Percentiles rank a stretch among this genome's conserved stretches.
phyloP scores from a whole-genome alignment of 2,888 invertebrate genomes.

The Scaptomyza flava region DNA sequence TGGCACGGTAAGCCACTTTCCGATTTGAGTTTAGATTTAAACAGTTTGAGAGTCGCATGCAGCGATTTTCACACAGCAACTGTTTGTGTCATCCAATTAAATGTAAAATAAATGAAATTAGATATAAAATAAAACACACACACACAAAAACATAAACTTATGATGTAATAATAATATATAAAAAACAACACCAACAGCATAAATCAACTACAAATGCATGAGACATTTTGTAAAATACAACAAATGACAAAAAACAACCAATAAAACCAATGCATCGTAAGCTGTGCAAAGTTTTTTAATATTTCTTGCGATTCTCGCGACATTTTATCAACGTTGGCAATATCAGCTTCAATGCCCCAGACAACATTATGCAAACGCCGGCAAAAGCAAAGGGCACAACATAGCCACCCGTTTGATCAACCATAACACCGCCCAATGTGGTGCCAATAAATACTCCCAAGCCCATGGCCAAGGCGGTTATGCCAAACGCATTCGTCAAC shows the following conservation, averaged over 20 bases:
- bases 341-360: slow-evolving; percentile 69
- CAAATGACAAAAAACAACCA: slow-evolving; percentile 36
- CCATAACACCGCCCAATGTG: slow-evolving; percentile 82
- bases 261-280: slow-evolving; percentile 53
- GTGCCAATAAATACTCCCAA: slow-evolving; percentile 89
- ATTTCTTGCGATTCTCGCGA: slow-evolving; percentile 6
- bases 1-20: no score
- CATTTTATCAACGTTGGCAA: slow-evolving; percentile 57
- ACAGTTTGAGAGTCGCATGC: slow-evolving; percentile 14
- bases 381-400: slow-evolving; percentile 71
- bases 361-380: slow-evolving; percentile 70
- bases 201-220: slow-evolving; percentile 53
- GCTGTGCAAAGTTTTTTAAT: slow-evolving; percentile 23
- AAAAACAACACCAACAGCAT: slow-evolving; percentile 31
- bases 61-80: background rate
- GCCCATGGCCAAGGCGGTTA: slow-evolving; percentile 91
- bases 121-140: slow-evolving; percentile 15
- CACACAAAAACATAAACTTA: slow-evolving; percentile 17
- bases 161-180: slow-evolving; percentile 43
- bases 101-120: slow-evolving; percentile 49
- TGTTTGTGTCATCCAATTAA: slow-evolving; percentile 14
- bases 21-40: background rate
- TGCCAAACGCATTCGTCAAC: slow-evolving; percentile 91
- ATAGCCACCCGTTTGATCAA: slow-evolving; percentile 58
- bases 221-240: slow-evolving; percentile 64